Evolutionary conservation across 2,888 invertebrate genomes (phyloP).

Genomic region (Lochmaea crataegi): DNA sequence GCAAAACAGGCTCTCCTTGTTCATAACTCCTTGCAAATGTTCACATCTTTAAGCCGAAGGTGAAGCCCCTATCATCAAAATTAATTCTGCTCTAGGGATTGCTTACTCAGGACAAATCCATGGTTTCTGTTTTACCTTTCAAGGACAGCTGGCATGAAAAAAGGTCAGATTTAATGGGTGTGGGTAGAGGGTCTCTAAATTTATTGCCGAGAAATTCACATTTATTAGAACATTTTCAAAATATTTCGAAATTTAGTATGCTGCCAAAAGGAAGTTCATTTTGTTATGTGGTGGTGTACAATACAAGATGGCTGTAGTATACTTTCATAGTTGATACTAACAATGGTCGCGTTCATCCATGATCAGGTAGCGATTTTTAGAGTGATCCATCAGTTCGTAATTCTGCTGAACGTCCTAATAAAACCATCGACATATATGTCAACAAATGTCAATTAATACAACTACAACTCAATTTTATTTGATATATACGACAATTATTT

Average conservation of each 20-base stretch:
- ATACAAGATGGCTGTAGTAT: background rate
- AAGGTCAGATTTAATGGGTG: background rate
- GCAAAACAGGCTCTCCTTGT: background rate
- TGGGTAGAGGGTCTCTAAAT: background rate
- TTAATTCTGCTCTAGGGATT: slow-evolving; percentile 1
- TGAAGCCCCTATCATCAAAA: background rate
- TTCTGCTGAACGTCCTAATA: too few species aligned
- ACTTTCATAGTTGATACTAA: too few species aligned
- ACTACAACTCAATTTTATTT: too few species aligned
- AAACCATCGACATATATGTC: too few species aligned
- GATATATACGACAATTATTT: too few species aligned
- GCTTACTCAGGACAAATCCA: slow-evolving; percentile 4
- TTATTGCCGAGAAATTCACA: background rate
- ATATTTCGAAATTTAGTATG: background rate
- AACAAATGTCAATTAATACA: too few species aligned
- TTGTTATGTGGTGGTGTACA: background rate
- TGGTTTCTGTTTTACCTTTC: background rate
- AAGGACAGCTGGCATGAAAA: background rate
- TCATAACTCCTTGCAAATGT: background rate
- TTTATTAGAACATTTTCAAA: background rate
- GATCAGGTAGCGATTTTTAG: too few species aligned
- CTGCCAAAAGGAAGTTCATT: too few species aligned
- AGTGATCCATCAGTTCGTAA: too few species aligned
- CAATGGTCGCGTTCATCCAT: too few species aligned
- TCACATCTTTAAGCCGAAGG: background rate